Percentiles rank a stretch among this genome's conserved stretches.
These are phyloP conservation scores for Orius insidiosus DNA, from an alignment of 1,140 invertebrate species.

Conservation along the genomic window DNA sequence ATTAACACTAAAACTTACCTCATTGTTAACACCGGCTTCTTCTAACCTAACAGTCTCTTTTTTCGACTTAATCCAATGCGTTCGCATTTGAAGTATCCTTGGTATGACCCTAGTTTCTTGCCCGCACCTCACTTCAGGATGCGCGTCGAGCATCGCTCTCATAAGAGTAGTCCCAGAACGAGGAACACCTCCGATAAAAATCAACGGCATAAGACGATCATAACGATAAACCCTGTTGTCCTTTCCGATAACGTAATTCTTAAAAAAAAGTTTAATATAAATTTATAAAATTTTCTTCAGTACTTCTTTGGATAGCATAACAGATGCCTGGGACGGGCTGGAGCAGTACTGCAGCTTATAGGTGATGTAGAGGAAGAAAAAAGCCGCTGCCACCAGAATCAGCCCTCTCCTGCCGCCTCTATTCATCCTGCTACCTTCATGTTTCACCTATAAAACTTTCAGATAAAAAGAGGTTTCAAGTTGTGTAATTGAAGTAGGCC, in stretches of 20 bases:
- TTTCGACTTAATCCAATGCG: constrained; percentile 83
- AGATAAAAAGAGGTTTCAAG: not conserved
- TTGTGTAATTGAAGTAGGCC: not conserved
- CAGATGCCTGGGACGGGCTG: constrained; percentile 14
- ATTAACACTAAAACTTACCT: constrained; percentile 18
- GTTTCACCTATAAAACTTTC: constrained; percentile 22
- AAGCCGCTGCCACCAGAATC: constrained; percentile 17
- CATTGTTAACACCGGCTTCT: constrained; percentile 67
- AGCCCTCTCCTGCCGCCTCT: constrained; percentile 22
- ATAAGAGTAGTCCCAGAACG: constrained; percentile 92
- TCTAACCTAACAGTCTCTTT: constrained; percentile 73
- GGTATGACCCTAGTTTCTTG: constrained; percentile 97
- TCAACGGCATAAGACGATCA: constrained; percentile 74
- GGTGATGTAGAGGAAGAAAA: constrained; percentile 19
- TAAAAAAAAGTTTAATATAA: constrained; percentile 22
- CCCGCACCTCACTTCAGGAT: constrained; percentile 93
- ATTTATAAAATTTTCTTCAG: constrained; percentile 5
- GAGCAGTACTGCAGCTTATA: constrained; percentile 21
- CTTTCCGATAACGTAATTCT: constrained; percentile 41
- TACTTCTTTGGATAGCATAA: constrained; percentile 23
- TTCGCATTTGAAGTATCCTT: constrained; percentile 74
- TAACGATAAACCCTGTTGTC: constrained; percentile 51
- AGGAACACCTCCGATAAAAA: constrained; percentile 94
- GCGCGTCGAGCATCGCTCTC: constrained; percentile 95
- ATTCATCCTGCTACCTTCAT: constrained; percentile 23